Evolutionary conservation across 2,113 vertebrate species (phyloP).

Genomic region (Paramisgurnus dabryanus): DNA sequence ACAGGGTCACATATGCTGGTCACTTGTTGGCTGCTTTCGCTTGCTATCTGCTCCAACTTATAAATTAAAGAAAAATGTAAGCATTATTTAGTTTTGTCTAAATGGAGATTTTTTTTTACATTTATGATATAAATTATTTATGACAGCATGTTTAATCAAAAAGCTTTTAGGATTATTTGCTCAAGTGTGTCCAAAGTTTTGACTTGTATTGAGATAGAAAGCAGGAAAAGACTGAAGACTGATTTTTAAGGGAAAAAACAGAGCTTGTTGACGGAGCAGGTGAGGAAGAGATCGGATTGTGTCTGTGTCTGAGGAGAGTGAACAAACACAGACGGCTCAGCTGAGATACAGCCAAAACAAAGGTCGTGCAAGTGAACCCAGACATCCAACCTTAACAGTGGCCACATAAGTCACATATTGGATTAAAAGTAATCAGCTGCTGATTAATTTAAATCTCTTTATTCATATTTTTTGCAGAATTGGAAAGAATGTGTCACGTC

Average conservation of each 20-base stretch:
- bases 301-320: slow-evolving; percentile 44
- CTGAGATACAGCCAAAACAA: slow-evolving; percentile 17
- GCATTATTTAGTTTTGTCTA: no score
- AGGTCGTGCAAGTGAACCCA: slow-evolving; percentile 31
- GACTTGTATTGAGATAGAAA: slow-evolving; percentile 30
- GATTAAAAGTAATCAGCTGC: slow-evolving; percentile 34
- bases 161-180: no score
- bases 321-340: slow-evolving; percentile 30
- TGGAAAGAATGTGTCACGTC: slow-evolving; percentile 36
- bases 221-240: slow-evolving; percentile 46
- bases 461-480: slow-evolving; percentile 19
- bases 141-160: no score
- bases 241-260: slow-evolving; percentile 50
- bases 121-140: no score
- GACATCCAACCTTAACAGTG: no score
- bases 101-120: no score
- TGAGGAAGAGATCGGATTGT: slow-evolving; percentile 53
- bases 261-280: slow-evolving; percentile 47
- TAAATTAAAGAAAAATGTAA: no score
- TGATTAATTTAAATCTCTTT: slow-evolving; percentile 28
- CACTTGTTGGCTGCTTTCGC: no score
- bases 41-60: no score
- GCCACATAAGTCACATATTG: no score
- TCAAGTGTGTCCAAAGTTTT: no score
- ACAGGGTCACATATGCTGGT: neutral